These are phyloP conservation scores for Scaptomyza montana DNA, from an alignment of 1,140 invertebrate species.

Conservation along the genomic window DNA sequence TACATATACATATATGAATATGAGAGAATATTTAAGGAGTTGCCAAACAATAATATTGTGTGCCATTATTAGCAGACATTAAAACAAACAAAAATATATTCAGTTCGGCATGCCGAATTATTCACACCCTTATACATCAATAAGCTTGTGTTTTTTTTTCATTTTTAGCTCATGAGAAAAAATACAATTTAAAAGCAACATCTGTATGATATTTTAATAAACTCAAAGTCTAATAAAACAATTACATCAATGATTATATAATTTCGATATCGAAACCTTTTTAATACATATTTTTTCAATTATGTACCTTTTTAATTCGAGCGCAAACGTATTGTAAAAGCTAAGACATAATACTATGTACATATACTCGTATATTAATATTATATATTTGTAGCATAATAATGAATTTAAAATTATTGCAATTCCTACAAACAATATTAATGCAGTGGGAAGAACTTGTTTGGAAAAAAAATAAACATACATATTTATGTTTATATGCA, in stretches of 20 bases:
- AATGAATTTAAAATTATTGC: too few species aligned
- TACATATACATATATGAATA: conserved; percentile 18
- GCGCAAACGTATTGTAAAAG: background rate
- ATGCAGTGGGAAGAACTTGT: background rate
- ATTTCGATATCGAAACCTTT: too few species aligned
- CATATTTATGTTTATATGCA: conserved; percentile 4
- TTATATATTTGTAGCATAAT: background rate
- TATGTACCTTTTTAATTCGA: background rate
- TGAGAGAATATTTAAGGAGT: conserved; percentile 38
- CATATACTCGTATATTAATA: background rate
- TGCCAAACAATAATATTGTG: conserved; percentile 80
- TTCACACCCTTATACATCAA: conserved; percentile 18
- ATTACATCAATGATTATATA: too few species aligned
- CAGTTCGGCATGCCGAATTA: conserved; percentile 15
- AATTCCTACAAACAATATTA: background rate
- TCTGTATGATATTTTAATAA: too few species aligned
- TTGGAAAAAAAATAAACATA: conserved; percentile 18
- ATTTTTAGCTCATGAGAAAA: too few species aligned
- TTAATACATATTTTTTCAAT: too few species aligned
- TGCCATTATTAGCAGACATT: conserved; percentile 76
- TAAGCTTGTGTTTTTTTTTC: background rate
- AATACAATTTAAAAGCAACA: too few species aligned
- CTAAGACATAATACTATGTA: background rate
- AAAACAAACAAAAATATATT: conserved; percentile 21
- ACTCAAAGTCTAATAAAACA: too few species aligned